Percentiles rank a stretch among this genome's conserved stretches.
These are phyloP conservation scores for Pterostichus madidus DNA, from an alignment of 2,888 invertebrate species.

Conservation along the genomic window DNA sequence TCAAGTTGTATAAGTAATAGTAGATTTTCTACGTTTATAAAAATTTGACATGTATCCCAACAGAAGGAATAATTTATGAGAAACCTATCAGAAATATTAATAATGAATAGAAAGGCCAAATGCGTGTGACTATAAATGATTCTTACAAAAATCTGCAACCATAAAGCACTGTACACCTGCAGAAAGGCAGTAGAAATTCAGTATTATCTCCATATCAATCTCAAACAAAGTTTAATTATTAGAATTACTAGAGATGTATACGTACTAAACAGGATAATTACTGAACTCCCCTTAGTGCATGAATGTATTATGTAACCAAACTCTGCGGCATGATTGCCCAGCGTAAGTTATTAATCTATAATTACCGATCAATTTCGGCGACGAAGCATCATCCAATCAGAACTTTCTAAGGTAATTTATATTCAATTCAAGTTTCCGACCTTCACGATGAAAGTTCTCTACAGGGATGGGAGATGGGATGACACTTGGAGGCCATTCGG, in stretches of 20 bases:
- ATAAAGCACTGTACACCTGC: constrained; percentile 15
- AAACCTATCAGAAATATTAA: no score
- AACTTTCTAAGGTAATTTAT: constrained; percentile 62
- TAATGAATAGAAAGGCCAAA: no score
- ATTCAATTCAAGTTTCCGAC: constrained; percentile 47
- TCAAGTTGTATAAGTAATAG: no score
- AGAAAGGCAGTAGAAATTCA: constrained; percentile 8
- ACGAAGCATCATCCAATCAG: constrained; percentile 13
- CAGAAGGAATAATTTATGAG: no score
- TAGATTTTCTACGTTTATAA: no score
- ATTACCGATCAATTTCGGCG: constrained; percentile 56
- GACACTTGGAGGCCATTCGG: constrained; percentile 61
- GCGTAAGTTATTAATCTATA: constrained; percentile 61
- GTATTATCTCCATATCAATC: background rate
- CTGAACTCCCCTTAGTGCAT: constrained; percentile 4
- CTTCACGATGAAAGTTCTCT: constrained; percentile 51
- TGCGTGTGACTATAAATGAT: no score
- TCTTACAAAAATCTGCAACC: no score
- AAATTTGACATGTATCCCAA: no score
- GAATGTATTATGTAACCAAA: constrained; percentile 22
- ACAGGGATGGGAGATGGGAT: constrained; percentile 34
- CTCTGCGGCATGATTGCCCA: background rate
- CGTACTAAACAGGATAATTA: constrained; percentile 26
- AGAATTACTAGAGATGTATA: constrained; percentile 5
- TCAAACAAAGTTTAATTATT: background rate